phyloP scores from a whole-genome alignment of 2,113 vertebrate genomes.

The Protobothrops mucrosquamatus region DNA sequence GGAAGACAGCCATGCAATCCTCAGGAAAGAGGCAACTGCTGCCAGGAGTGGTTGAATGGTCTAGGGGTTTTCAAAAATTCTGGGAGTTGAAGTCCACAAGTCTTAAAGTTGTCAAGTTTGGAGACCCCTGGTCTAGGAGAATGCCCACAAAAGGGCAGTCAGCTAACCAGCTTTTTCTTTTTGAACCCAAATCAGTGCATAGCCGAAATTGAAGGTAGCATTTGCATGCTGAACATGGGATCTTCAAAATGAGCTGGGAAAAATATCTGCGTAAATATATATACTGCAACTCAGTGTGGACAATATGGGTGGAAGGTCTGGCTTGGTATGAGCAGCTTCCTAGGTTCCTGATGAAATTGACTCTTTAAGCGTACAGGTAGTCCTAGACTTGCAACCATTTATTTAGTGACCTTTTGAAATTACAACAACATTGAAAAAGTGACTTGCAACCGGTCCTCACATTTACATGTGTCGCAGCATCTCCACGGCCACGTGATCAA shows the following conservation, averaged over 20 bases:
- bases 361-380: too few relatives aligned
- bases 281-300: too few relatives aligned
- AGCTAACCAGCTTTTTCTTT: not conserved
- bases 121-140: not conserved
- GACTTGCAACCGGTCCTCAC: too few relatives aligned
- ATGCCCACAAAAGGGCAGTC: not conserved
- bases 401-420: too few relatives aligned
- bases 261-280: not conserved
- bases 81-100: not conserved
- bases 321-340: too few relatives aligned
- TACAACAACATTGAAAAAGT: too few relatives aligned
- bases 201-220: not conserved
- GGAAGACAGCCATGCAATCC: not conserved
- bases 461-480: too few relatives aligned
- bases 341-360: too few relatives aligned
- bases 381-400: too few relatives aligned
- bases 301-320: too few relatives aligned
- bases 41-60: not conserved
- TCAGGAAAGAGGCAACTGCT: not conserved
- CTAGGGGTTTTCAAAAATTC: not conserved
- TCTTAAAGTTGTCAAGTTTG: not conserved
- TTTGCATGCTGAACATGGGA: not conserved
- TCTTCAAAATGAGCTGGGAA: not conserved
- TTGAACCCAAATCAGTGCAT: not conserved
- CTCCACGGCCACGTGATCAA: too few relatives aligned